These are phyloP conservation scores for Schrankia costaestrigalis DNA, from an alignment of 2,888 invertebrate genomes.

Conservation along the genomic window DNA sequence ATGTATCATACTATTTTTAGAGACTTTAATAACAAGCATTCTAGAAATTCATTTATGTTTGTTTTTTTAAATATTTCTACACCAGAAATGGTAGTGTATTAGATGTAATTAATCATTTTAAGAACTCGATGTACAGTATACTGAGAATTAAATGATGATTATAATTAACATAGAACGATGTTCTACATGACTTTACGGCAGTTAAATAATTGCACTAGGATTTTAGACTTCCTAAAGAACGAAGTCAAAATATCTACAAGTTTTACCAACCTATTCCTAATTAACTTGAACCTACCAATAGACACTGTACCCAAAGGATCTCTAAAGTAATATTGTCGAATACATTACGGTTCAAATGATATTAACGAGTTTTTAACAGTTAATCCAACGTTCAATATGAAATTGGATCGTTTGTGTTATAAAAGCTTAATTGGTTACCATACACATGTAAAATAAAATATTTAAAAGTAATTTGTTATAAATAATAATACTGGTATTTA, in stretches of 20 bases:
- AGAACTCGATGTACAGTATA: not conserved
- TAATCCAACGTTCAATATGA: conserved; percentile 18
- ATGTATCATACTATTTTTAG: no score
- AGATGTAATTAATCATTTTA: no score
- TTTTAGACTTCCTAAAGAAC: not conserved
- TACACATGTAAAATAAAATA: conserved; percentile 1
- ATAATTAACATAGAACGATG: not conserved
- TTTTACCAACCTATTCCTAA: not conserved
- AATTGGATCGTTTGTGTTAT: conserved; percentile 13
- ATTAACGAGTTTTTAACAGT: conserved; percentile 23
- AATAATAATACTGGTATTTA: no score
- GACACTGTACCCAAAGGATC: conserved; percentile 9
- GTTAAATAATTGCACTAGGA: conserved; percentile 1
- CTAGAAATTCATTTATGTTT: no score
- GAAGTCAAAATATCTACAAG: no score
- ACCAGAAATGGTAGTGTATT: no score
- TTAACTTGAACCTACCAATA: no score
- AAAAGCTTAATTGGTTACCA: conserved; percentile 15
- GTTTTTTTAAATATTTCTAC: no score
- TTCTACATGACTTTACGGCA: not conserved
- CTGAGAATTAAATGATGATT: not conserved
- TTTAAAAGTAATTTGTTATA: no score
- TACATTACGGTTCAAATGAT: conserved; percentile 14
- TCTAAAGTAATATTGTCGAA: conserved; percentile 15
- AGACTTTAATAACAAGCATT: no score